Conservation (phyloP, 2,113 vertebrate species). For the Phyllostomus hastatus region DNA sequence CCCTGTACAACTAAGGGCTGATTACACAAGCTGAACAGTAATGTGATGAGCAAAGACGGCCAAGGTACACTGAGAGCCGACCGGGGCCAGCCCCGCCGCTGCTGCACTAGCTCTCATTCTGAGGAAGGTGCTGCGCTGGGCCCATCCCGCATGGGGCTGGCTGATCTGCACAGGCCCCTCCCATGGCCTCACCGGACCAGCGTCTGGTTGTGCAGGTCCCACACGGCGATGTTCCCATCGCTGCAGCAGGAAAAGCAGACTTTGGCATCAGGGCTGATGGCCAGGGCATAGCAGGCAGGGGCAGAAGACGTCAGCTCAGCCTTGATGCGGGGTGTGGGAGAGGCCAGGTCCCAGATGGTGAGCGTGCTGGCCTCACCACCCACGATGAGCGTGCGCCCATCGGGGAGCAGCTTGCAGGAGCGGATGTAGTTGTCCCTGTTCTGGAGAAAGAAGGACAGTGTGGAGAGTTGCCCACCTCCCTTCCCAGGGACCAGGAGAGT, state of each 20-base stretch:
- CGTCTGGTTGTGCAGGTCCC: slow-evolving; percentile 98
- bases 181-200: slow-evolving; percentile 88
- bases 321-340: slow-evolving; percentile 95
- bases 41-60: neutral
- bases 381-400: slow-evolving; percentile 96
- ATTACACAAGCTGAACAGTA: rapidly evolving
- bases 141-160: too few relatives aligned
- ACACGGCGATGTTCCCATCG: slow-evolving; percentile 96
- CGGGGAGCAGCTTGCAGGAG: slow-evolving; percentile 96
- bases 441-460: slow-evolving; percentile 70
- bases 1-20: rapidly evolving
- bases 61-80: rapidly evolving
- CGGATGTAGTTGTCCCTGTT: slow-evolving; percentile 99
- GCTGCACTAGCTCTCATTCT: rapidly evolving
- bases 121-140: neutral
- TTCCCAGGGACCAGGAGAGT: rapidly evolving
- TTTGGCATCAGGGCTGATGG: slow-evolving; percentile 98
- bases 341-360: slow-evolving; percentile 98
- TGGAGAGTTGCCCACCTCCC: rapidly evolving
- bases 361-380: slow-evolving; percentile 96
- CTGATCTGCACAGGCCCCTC: neutral
- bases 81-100: neutral
- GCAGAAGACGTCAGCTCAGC: slow-evolving; percentile 96
- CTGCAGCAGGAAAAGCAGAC: slow-evolving; percentile 99
- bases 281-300: slow-evolving; percentile 95